Conservation (phyloP, 2,113 vertebrate species). For the Perognathus longimembris region DNA sequence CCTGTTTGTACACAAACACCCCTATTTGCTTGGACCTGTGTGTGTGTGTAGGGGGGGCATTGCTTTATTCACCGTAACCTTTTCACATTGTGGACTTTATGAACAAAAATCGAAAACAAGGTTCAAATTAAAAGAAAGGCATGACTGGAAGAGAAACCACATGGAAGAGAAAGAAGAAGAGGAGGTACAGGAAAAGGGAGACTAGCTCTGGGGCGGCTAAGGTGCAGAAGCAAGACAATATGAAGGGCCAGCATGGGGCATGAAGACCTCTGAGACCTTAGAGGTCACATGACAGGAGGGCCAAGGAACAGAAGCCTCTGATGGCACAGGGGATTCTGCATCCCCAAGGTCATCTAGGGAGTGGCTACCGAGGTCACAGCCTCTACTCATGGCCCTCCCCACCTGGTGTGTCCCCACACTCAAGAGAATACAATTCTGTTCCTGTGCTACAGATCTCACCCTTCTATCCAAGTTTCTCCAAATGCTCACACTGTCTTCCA, state of each 20-base stretch:
- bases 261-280: neutral
- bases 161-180: neutral
- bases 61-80: constrained; percentile 72
- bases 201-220: neutral
- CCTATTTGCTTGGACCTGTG: constrained; percentile 74
- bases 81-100: constrained; percentile 60
- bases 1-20: constrained; percentile 65
- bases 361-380: neutral
- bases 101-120: constrained; percentile 71
- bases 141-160: constrained; percentile 63
- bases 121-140: neutral
- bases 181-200: neutral
- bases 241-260: too few relatives aligned
- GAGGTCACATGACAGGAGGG: neutral
- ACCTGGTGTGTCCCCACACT: fast-evolving
- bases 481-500: neutral
- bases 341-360: neutral
- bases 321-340: fast-evolving
- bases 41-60: constrained; percentile 64
- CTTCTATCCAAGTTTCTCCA: neutral
- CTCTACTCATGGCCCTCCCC: neutral
- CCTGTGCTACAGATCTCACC: neutral
- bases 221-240: too few relatives aligned
- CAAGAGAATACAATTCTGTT: neutral
- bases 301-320: fast-evolving